Evolutionary conservation across 2,113 vertebrate genomes (phyloP), one percentile per base, ranked within the genome.

Genomic region (Oncorhynchus mykiss): DNA sequence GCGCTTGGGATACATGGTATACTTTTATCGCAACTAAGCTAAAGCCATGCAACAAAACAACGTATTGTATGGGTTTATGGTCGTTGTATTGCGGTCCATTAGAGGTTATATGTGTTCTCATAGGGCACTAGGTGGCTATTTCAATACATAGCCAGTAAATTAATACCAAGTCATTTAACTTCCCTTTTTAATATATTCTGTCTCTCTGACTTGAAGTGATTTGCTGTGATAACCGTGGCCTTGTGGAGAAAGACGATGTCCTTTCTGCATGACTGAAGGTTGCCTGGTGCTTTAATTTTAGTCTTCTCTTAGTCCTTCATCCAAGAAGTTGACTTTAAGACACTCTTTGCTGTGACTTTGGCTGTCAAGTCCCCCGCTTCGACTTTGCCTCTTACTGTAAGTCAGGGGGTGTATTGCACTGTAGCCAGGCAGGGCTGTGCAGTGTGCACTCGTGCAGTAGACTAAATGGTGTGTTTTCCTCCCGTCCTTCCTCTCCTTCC

Each of bases 381-480:
- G 86, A 89, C 90, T 90, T 91, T 91, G 39, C 39, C 39, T 45
- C 39, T 45, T 39, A 39, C 39, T 9, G 82, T 72, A 68, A 76
- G 75, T 79, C 74, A 62, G 73, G 48, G 75, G 72, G 70, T 29
- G 59, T 29, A 4, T 13, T 14, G 8, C 39, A 39, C 12, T 7
- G 79, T 82, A 71, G 74, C 67, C 62, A 66, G 71, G 64, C 70
- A 24, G 62, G 51, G 65, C 39, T 39, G 39, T 39, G 39, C 8
- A 2, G 78, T 74, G 29, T 25, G 88, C 87, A 88, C 80, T 86
- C 79, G 77, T 89, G 89, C 84, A 64, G 83, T 71, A 89, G 89
- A 89, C 78, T 25, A 87, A 81, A 68, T 81, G 73, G 80, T 79
- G 76, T 73, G 74, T 80, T 70, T 67, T 29, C 77, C 18, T 70